These are phyloP conservation scores for Ibycter americanus DNA, from an alignment of 2,797 vertebrate genomes.

Conservation along the genomic window DNA sequence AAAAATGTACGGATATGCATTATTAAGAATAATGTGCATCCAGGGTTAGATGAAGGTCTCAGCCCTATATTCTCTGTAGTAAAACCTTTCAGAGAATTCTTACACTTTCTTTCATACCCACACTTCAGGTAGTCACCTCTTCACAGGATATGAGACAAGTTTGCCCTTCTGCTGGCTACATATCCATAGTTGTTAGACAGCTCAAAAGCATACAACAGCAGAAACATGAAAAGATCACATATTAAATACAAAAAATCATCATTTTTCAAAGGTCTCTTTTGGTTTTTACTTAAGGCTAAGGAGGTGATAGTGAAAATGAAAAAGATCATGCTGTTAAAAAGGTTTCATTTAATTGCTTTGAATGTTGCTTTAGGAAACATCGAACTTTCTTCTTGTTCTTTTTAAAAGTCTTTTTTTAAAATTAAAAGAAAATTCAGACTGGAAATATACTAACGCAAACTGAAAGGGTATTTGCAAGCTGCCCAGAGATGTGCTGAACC, in stretches of 20 bases:
- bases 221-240: conserved; percentile 76
- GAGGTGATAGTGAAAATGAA: conserved; percentile 67
- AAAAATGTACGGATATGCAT: conserved; percentile 71
- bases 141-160: conserved; percentile 74
- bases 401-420: conserved; percentile 39
- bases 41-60: conserved; percentile 81
- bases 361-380: conserved; percentile 76
- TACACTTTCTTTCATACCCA: conserved; percentile 76
- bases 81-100: conserved; percentile 78
- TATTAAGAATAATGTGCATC: conserved; percentile 81
- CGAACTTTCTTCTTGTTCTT: conserved; percentile 56
- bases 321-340: conserved; percentile 71
- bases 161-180: conserved; percentile 69
- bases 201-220: conserved; percentile 78
- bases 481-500: conserved; percentile 37
- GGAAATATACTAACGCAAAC: conserved; percentile 59
- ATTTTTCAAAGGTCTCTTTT: conserved; percentile 76
- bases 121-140: conserved; percentile 82
- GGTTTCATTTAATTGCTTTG: conserved; percentile 77
- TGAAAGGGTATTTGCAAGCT: conserved; percentile 64
- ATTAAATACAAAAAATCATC: conserved; percentile 76
- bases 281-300: conserved; percentile 74
- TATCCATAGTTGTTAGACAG: conserved; percentile 73
- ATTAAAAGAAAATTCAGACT: conserved; percentile 69
- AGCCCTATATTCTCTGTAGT: conserved; percentile 77